Percentiles rank a stretch among this genome's conserved stretches.
phyloP scores from a whole-genome alignment of 2,888 invertebrate species.

The Trimorus sp. region DNA sequence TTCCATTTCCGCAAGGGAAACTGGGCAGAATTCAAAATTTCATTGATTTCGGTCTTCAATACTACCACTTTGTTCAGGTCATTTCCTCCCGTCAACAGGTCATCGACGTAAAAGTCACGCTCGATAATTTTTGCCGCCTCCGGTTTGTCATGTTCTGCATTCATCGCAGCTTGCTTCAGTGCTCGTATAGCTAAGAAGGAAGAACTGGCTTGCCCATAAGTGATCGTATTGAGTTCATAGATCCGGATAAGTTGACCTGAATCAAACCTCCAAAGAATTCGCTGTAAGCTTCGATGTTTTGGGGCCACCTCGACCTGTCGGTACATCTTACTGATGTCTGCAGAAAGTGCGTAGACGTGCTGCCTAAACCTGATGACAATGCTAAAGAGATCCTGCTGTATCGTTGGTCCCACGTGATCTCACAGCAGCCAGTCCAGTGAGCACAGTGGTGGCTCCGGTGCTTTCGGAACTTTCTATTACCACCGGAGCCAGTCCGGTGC shows the following conservation, averaged over 20 bases:
- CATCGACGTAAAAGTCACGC: constrained; percentile 26
- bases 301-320: not conserved
- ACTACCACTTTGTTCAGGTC: not conserved
- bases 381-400: not conserved
- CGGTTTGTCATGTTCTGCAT: not conserved
- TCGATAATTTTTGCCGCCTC: not conserved
- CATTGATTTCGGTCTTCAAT: not conserved
- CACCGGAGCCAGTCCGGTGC: not conserved
- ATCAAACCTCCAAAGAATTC: constrained; percentile 1
- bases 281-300: not conserved
- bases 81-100: constrained; percentile 24
- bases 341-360: not conserved
- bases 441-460: not conserved
- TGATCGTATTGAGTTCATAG: constrained; percentile 4
- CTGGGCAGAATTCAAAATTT: not conserved
- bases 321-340: constrained; percentile 4
- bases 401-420: not conserved
- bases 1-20: constrained; percentile 24
- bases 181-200: constrained; percentile 1
- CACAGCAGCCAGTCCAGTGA: not conserved
- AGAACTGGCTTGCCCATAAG: constrained; percentile 10
- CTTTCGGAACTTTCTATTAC: not conserved
- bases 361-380: not conserved
- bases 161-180: not conserved
- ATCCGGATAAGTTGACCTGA: not conserved